Percentiles rank a stretch among this genome's conserved stretches.
Evolutionary conservation across 1,140 invertebrate genomes (phyloP).

Genomic region (Philopotamus ludificatus): DNA sequence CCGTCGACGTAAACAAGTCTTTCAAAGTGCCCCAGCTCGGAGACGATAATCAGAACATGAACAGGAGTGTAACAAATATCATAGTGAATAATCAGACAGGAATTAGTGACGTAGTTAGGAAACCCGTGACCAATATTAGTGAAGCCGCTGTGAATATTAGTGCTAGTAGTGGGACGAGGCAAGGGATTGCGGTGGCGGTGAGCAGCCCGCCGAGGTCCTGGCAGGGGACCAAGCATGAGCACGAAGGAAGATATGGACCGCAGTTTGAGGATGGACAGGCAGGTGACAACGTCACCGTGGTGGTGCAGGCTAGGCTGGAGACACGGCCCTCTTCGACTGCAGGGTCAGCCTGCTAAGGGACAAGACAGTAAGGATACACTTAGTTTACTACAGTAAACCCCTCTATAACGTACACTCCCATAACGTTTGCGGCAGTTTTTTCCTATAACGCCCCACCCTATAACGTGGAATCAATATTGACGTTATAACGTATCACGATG

Average conservation of each 20-base stretch:
- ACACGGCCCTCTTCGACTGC: slow-evolving; percentile 77
- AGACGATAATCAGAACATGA: slow-evolving; percentile 14
- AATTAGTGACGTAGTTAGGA: slow-evolving; percentile 42
- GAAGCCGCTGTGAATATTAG: slow-evolving; percentile 18
- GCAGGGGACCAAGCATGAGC: slow-evolving; percentile 55
- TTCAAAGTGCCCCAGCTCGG: slow-evolving; percentile 52
- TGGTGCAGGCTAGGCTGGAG: slow-evolving; percentile 79
- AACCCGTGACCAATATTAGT: slow-evolving; percentile 9
- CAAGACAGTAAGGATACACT: slow-evolving; percentile 77
- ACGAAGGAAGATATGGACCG: slow-evolving; percentile 64
- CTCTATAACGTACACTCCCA: no score
- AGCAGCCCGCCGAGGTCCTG: slow-evolving; percentile 32
- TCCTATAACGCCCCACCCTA: no score
- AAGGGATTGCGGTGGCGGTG: background rate
- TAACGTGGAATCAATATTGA: no score
- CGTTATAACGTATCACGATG: no score
- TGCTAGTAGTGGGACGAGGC: slow-evolving; percentile 36
- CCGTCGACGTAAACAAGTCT: slow-evolving; percentile 53
- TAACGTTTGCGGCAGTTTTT: no score
- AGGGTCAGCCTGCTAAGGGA: slow-evolving; percentile 79
- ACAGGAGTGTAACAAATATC: slow-evolving; percentile 7
- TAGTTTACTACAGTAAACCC: no score
- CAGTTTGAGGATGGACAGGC: slow-evolving; percentile 63
- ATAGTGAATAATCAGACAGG: slow-evolving; percentile 32
- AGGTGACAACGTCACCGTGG: slow-evolving; percentile 65